A percentile compares a stretch with the other conserved stretches of the same genome.
Conservation (phyloP, 2,888 invertebrate genomes). For the Gibbula magus region DNA sequence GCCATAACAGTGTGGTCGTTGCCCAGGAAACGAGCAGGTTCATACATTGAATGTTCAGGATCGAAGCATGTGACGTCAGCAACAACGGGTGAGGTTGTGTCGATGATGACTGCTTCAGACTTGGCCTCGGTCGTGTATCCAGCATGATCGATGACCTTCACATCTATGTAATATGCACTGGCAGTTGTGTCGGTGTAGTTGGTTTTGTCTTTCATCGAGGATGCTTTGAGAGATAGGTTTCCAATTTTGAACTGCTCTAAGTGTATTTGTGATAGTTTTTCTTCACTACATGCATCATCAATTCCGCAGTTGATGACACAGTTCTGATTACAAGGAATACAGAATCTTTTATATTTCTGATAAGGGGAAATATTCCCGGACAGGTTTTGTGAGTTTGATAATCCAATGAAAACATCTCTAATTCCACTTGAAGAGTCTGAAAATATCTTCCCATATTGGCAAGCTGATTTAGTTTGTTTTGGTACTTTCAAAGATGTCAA, state of each 20-base stretch:
- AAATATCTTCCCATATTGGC: slow-evolving; percentile 49
- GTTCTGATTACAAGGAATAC: slow-evolving; percentile 39
- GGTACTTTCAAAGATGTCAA: slow-evolving; percentile 41
- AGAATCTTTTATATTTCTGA: slow-evolving; percentile 38
- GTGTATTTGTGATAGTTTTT: background rate
- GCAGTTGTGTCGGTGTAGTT: slow-evolving; percentile 3
- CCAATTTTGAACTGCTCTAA: background rate
- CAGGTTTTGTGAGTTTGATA: slow-evolving; percentile 41
- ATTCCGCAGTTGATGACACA: slow-evolving; percentile 44
- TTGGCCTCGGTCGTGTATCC: slow-evolving; percentile 42
- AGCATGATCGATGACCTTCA: slow-evolving; percentile 50
- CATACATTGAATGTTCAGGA: slow-evolving; percentile 50
- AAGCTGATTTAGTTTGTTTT: slow-evolving; percentile 35
- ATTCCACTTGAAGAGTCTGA: slow-evolving; percentile 52
- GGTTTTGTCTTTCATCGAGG: slow-evolving; percentile 1
- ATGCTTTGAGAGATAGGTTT: slow-evolving; percentile 25
- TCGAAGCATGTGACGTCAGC: slow-evolving; percentile 52
- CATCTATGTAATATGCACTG: slow-evolving; percentile 50
- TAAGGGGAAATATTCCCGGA: slow-evolving; percentile 42
- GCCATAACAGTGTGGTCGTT: slow-evolving; percentile 51
- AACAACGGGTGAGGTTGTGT: slow-evolving; percentile 49
- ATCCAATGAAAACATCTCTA: slow-evolving; percentile 51
- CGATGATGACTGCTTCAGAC: slow-evolving; percentile 52
- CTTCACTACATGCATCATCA: slow-evolving; percentile 31
- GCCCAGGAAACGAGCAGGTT: slow-evolving; percentile 48